A percentile compares a stretch with the other conserved stretches of the same genome.
Evolutionary conservation across 2,113 vertebrate species (phyloP).

Genomic region (Theristicus caerulescens): DNA sequence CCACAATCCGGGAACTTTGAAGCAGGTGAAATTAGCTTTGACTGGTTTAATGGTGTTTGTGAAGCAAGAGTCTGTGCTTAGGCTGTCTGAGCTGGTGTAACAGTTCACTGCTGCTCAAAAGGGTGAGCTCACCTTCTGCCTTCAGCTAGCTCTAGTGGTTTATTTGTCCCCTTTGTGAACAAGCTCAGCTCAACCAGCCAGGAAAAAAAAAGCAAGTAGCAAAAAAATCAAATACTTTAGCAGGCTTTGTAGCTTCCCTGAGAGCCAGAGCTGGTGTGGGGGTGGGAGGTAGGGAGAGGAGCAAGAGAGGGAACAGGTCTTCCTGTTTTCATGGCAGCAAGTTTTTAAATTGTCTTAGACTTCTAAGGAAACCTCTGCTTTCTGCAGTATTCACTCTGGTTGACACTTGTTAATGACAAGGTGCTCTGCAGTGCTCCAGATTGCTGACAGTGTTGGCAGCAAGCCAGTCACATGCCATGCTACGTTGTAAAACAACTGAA

Average conservation of each 20-base stretch:
- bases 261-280: neutral
- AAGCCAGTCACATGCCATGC: neutral
- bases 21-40: neutral
- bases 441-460: neutral
- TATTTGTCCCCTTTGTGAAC: neutral
- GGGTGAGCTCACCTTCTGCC: neutral
- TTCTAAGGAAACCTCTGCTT: neutral
- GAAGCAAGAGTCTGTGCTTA: neutral
- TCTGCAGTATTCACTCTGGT: neutral
- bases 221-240: neutral
- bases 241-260: neutral
- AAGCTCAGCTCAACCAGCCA: neutral
- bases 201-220: neutral
- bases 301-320: neutral
- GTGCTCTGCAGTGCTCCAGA: neutral
- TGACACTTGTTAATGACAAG: neutral
- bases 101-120: neutral
- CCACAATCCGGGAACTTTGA: rapidly evolving
- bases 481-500: neutral
- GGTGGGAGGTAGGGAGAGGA: neutral
- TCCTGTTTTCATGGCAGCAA: neutral
- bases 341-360: neutral
- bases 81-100: neutral
- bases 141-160: neutral
- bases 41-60: neutral